Base-by-base conservation (phyloP, 2,113 vertebrate species). In the Telmatochromis brachygnathus region DNA sequence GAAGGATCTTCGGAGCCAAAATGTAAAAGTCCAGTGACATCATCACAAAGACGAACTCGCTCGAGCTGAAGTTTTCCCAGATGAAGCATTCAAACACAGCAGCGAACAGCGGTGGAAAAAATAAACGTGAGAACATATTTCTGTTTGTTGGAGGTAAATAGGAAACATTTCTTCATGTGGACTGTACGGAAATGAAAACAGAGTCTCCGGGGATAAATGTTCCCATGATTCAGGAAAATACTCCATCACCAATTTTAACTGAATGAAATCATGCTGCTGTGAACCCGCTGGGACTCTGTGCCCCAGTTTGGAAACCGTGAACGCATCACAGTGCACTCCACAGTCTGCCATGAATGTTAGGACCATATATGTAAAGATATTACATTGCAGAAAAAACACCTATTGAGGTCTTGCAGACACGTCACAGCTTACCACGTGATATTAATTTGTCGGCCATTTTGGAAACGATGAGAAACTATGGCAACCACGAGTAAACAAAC, bases 321-420 rank as follows among this genome's bases (percentile, higher is more conserved):
- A 73, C 3, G 8, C 13, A 0, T 45, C 14, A 17, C 0, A 19
- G 70, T 75, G 42, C 70, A 49, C 42, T 19, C 70, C 70, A 28
- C 39, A 49, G 42, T 0, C 42, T 49, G 23, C 42, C 42, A 30
- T 30, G 15, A 30, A 12, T 26, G 0, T 49, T 0, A n/a, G 26
- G 45, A n/a, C 15, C 26, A 30, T 49, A 13, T 49, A 19, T 49
- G 4, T 49, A 30, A 26, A 49, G 2, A 49, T 3, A 17, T 77
- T 6, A 49, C 26, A 49, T 49, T 30, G 23, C 45, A 49, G 70
- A 7, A 30, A 0, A 49, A 30, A 0, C 42, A 49, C 9, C 10
- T 49, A 5, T 11, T 65, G 4, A 65, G 0, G 1, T 37, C 6
- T 65, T 2, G 10, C 33, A 65, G 60, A 65, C 60, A 13, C 4